Evolutionary conservation across 2,888 invertebrate species (phyloP), one percentile per base, ranked within the genome.

Genomic region (Oeneis ivallda): DNA sequence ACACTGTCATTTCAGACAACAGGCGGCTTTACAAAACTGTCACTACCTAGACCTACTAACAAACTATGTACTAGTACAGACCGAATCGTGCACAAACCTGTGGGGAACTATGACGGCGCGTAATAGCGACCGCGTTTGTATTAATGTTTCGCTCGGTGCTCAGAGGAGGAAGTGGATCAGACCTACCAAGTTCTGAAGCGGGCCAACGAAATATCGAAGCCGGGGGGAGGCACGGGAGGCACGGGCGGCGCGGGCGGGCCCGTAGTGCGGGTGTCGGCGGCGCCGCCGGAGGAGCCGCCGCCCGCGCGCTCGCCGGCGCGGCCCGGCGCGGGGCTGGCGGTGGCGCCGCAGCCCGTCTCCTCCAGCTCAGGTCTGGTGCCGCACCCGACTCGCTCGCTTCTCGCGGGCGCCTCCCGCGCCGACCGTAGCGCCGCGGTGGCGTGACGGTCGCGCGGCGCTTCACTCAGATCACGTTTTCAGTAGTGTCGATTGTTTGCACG

Each of bases 151-250:
- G 81, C 83, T 86, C 87, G 86, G 81, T 90, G 86, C 90, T 88
- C 86, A 89, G 89, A 91, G 92, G 93, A 92, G 87, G 95, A 97
- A 93, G 95, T 97, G 93, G 97, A 98, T 94, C 95, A 96, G 92
- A 97, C 96, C 90, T 98, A 98, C 93, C 97, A 97, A 93, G 97
- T 97, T 87, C 94, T 98, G 93, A 97, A 97, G 94, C 96, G 97
- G 89, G 97, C 97, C 83, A 97, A 96, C 85, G 97, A 97, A 94
- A 96, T 97, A 83, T 93, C 94, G 80, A 94, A 93, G 86, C 90
- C 92, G 80, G 85, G 84, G 80, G 88, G 85, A 92, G 85, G 84
- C 81, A 87, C 85, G 92, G 92, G 82, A 86, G 87, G 92, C 26
- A 5, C 81, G 93, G 92, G 81, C 81, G 92, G 82, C 93, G 92